Conservation (phyloP, 2,113 vertebrate genomes). For the Cygnus buccinator region DNA sequence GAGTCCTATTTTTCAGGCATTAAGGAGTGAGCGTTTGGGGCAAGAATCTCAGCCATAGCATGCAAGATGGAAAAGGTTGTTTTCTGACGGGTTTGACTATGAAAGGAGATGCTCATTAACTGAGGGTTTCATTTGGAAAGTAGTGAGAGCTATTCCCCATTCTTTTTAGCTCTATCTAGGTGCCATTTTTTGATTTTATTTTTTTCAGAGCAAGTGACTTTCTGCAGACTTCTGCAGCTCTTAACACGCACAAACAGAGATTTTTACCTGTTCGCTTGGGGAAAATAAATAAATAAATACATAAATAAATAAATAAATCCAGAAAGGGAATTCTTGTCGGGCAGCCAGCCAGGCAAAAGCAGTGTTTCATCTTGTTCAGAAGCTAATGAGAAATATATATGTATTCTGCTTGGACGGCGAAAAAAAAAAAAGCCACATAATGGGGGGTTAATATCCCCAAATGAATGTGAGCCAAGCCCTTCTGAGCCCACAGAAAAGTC, state of each 20-base stretch:
- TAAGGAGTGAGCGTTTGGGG: fast-evolving
- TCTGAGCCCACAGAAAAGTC: neutral
- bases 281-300: too few relatives aligned
- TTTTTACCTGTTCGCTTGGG: fast-evolving
- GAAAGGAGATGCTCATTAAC: neutral
- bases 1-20: neutral
- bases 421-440: too few relatives aligned
- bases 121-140: neutral
- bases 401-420: fast-evolving
- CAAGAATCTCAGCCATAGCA: neutral
- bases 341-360: neutral
- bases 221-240: neutral
- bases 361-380: neutral
- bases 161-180: neutral
- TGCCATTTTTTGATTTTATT: neutral
- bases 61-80: neutral
- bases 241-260: neutral
- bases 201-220: neutral
- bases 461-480: neutral
- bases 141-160: neutral
- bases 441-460: neutral
- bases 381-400: neutral
- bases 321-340: neutral
- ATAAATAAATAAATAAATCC: neutral
- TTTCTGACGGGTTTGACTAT: neutral